Base-by-base conservation (phyloP, 2,113 vertebrate genomes). In the Helogale parvula region DNA sequence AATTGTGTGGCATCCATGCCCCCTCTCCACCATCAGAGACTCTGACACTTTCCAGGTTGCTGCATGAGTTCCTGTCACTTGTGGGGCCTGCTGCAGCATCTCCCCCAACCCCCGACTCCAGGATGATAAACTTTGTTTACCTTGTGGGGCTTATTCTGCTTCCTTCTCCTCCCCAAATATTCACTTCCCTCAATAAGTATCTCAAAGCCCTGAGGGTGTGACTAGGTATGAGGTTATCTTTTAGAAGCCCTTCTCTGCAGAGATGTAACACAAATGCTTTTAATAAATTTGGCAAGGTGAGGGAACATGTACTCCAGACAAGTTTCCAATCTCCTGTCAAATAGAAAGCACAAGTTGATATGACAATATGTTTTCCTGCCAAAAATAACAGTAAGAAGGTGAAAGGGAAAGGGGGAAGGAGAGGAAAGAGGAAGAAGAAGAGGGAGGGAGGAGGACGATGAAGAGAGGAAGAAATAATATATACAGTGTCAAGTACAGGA, bases 81-180 rank as follows among this genome's bases (percentile, higher is more conserved):
- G 5, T 16, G 31, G 77, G 66, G 38, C 52, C 27, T 82, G 77
- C 52, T 33, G 47, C 50, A 94, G 60, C 76, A 57, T 52, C 27
- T 90, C 19, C 35, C 52, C 23, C 5, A 89, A 13, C 52, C 35
- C 13, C 57, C 21, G 21, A 33, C 54, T 65, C 54, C 63, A 35
- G 45, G 29, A 68, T 65, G 52, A 87, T 92, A 84, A 35, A 8
- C 54, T 88, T 47, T 19, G 47, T 38, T 92, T 86, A 81, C 45
- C 88, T 95, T 65, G n/a, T 65, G 92, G 66, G 82, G 92, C 69
- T 63, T 74, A 77, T 96, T 96, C 31, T 92, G 31, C 25, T 52
- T 97, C 92, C 54, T 94, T 68, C 82, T 76, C 86, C 63, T 94
- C 47, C 35, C 60, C 25, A 92, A 81, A 89, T 54, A 17, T n/a